Evolutionary conservation across 23 tunicate species (phyloP), one percentile per base, ranked within the genome.

Genomic region (Trididemnum miniatum): DNA sequence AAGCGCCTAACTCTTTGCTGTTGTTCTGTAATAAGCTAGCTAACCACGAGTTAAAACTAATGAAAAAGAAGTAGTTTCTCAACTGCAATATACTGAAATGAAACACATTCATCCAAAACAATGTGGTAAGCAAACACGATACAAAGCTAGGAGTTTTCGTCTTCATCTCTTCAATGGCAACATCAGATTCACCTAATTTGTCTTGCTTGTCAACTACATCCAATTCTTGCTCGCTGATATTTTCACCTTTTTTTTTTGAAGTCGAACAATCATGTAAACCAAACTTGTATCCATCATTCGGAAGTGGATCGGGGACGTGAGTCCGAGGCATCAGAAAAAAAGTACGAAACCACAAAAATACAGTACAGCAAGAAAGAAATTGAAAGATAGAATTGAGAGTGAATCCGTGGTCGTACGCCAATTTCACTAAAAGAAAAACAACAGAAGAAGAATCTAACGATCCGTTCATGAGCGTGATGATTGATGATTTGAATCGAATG

Each of bases 381-480:
- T 54, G 71, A 80, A 93, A 93, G 57, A 88, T 93, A 1, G 89
- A 40, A 23, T 30, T 54, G 25, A 93, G 35, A 18, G 73, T 26
- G 4, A 88, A 30, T 2, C 89, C 93, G 5, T 33, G 31, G 31
- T 93, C 89, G 57, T 88, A 88, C 25, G 79, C 60, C 31, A 88
- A 37, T 52, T 93, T 93, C 44, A 88, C 76, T 5, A 93, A 51
- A 0, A 93, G 82, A 65, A 93, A 93, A n/a, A 93, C 88, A 49
- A 93, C 86, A 29, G 98, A 93, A n/a, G 98, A 93, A 26, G 98
- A 93, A 64, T 93, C 98, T 12, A 93, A 60, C 5, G 93, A 83
- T 2, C 98, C 98, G 72, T 91, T 93, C 44, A 88, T 30, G 37
- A 93, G 64, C 0, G 98, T 93, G 5, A 93, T 93, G 20, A 93